Base-by-base conservation (phyloP, 2,113 vertebrate genomes). In the Todiramphus saurophagus region DNA sequence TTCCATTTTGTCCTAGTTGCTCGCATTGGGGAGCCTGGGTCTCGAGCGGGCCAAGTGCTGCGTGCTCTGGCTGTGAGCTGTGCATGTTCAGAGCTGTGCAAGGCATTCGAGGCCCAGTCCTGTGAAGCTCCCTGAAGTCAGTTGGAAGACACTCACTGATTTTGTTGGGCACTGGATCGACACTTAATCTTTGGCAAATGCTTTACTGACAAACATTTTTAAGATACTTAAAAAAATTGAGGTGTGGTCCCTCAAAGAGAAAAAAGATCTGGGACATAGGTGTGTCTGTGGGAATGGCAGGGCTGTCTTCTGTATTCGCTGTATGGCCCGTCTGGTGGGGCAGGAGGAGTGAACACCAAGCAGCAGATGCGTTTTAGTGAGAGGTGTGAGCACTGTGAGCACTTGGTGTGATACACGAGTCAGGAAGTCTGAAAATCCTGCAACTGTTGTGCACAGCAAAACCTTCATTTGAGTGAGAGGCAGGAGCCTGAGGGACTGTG, bases 41-140 rank as follows among this genome's bases (percentile, higher is more conserved):
- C 28, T 27, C 35, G 82, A 59, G 59, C 35, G 68, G 73, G 59
- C 35, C 43, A 14, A 14, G 58, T 8, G 39, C 62, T 7, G 43
- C 13, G 55, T 3, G n/a, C 62, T 67, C 20, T 1, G 10, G 74
- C 67, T 25, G 2, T 62, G 62, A 63, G 25, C 62, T 16, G 19
- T 17, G 64, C 7, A 5, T 8, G 17, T 24, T 28, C 72, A 41
- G 77, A 55, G 30, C 73, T 48, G 66, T 1, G 23, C 1, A 16
- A 74, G 35, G 50, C 51, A 4, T 13, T 37, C 0, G 0, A 8
- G 59, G 66, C 75, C 56, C 55, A 25, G 1, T 39, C 35, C 62
- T 79, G 27, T 31, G 46, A 46, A 62, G 41, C 25, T 76, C 8
- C 14, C 8, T 31, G 58, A 68, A 64, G 21, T 10, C 15, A 48